phyloP scores from a whole-genome alignment of 2,888 invertebrate species.

The Poecilus cupreus region DNA sequence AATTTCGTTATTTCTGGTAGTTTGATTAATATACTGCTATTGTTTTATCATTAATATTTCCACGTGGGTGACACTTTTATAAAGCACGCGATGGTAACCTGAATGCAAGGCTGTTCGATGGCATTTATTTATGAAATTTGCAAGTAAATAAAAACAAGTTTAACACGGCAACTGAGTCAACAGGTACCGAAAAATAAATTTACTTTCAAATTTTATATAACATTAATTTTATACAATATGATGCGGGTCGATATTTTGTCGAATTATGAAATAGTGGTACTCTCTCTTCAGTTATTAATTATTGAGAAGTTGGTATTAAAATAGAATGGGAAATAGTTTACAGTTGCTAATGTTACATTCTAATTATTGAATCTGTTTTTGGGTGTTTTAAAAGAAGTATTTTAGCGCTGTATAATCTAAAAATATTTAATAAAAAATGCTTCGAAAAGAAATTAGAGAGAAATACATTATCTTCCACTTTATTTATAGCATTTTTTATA shows the following conservation, averaged over 20 bases:
- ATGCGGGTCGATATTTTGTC: conserved; percentile 6
- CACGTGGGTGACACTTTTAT: not conserved
- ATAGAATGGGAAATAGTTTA: conserved; percentile 14
- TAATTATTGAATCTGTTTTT: not conserved
- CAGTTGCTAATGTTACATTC: not conserved
- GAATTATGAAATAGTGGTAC: conserved; percentile 24
- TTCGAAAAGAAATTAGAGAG: too few relatives aligned
- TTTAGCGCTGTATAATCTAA: conserved; percentile 3
- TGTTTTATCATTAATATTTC: conserved; percentile 1
- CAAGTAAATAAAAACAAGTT: conserved; percentile 27
- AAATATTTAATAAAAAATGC: too few relatives aligned
- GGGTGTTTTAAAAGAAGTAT: not conserved
- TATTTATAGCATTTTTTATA: too few relatives aligned
- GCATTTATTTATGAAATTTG: not conserved
- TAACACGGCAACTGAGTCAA: not conserved
- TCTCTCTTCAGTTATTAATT: conserved; percentile 9
- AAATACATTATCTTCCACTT: too few relatives aligned
- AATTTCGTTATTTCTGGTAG: not conserved
- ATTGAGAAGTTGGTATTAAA: not conserved
- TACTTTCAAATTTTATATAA: conserved; percentile 42
- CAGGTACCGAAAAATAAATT: conserved; percentile 3
- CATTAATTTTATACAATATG: not conserved
- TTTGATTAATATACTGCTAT: not conserved
- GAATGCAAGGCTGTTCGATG: not conserved
- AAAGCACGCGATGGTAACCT: not conserved